A percentile compares a stretch with the other conserved stretches of the same genome.
Conservation (phyloP, 2,888 invertebrate genomes). For the Amorpha juglandis region DNA sequence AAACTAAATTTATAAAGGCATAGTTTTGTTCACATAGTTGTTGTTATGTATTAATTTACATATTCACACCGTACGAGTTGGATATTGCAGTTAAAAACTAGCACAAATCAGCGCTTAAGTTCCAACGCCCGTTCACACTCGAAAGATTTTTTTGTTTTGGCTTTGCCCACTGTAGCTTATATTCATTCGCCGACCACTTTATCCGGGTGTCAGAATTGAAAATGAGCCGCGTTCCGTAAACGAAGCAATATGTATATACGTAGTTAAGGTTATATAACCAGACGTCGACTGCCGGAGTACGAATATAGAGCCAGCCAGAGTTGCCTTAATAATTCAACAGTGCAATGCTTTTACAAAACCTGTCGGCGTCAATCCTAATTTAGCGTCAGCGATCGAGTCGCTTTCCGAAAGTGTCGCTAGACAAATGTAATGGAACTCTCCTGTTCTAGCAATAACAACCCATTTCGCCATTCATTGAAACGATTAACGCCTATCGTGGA, state of each 20-base stretch:
- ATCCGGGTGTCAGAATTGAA: slow-evolving; percentile 79
- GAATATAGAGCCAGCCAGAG: slow-evolving; percentile 78
- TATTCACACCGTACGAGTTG: slow-evolving; percentile 45
- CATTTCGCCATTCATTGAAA: slow-evolving; percentile 44
- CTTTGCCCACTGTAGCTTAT: slow-evolving; percentile 58
- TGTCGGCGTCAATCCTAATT: slow-evolving; percentile 84
- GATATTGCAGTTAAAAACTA: slow-evolving; percentile 34
- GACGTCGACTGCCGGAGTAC: slow-evolving; percentile 65
- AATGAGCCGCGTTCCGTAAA: slow-evolving; percentile 74
- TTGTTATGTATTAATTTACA: slow-evolving; percentile 60
- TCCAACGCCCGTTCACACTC: background rate
- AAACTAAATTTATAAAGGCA: slow-evolving; percentile 72
- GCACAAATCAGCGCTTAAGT: slow-evolving; percentile 29
- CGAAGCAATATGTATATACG: slow-evolving; percentile 62
- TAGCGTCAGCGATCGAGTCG: slow-evolving; percentile 76
- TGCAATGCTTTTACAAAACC: slow-evolving; percentile 85
- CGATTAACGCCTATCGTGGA: slow-evolving; percentile 35
- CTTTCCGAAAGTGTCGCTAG: slow-evolving; percentile 80
- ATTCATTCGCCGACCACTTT: slow-evolving; percentile 71
- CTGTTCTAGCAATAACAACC: slow-evolving; percentile 60
- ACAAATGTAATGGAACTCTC: slow-evolving; percentile 79
- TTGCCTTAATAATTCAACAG: slow-evolving; percentile 83
- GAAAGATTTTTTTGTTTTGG: slow-evolving; percentile 4
- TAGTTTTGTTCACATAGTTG: slow-evolving; percentile 69
- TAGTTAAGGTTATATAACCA: slow-evolving; percentile 51